Conservation (phyloP, 2,797 vertebrate genomes). For the Thaleichthys pacificus region DNA sequence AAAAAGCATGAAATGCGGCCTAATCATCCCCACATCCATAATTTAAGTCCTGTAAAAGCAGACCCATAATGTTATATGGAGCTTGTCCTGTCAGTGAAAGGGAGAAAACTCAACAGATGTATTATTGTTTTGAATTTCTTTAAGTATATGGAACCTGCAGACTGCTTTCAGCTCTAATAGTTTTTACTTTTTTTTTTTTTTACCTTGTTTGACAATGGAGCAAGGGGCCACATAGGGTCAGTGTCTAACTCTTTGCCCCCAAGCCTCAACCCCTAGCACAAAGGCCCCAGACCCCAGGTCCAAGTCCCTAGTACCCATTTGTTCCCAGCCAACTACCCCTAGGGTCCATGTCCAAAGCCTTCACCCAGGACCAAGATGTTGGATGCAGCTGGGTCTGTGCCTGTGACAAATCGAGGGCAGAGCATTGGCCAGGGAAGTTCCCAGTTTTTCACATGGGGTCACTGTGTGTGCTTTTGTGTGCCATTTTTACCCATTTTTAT, state of each 20-base stretch:
- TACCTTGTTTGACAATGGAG: slow-evolving; percentile 1
- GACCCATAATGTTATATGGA: background rate
- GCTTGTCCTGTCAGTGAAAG: background rate
- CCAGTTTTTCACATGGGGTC: slow-evolving; percentile 37
- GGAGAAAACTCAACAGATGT: background rate
- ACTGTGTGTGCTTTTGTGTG: slow-evolving; percentile 35
- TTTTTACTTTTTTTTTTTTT: slow-evolving; percentile 20
- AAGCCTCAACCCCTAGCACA: background rate
- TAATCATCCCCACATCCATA: background rate
- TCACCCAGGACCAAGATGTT: no score
- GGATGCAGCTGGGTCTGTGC: slow-evolving; percentile 19
- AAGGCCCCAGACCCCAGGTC: slow-evolving; percentile 15
- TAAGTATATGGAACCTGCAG: background rate
- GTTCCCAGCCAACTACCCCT: no score
- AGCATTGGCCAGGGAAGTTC: slow-evolving; percentile 35
- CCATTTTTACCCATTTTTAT: slow-evolving; percentile 31
- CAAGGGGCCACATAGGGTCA: background rate
- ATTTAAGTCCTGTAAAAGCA: background rate
- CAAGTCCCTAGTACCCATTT: background rate
- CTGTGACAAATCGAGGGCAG: slow-evolving; percentile 17
- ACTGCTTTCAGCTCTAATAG: slow-evolving; percentile 8
- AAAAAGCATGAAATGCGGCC: background rate
- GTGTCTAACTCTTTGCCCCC: background rate
- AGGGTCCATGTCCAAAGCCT: no score
- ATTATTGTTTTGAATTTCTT: slow-evolving; percentile 3